phyloP scores from a whole-genome alignment of 2,113 vertebrate genomes.

The Cinclus mexicanus region DNA sequence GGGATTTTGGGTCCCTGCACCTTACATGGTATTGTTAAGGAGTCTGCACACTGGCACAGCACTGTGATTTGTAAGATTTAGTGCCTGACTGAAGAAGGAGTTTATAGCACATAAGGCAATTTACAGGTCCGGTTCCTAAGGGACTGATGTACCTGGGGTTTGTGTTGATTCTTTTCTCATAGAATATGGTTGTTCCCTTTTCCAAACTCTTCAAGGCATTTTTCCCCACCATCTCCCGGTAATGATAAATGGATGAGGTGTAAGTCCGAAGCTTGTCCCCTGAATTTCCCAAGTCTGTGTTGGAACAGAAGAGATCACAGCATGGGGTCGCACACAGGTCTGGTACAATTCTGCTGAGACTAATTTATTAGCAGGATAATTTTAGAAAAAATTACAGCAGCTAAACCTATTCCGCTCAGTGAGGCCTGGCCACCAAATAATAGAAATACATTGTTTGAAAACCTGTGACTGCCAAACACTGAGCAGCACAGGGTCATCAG shows the following conservation, averaged over 20 bases:
- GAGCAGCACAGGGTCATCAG: background rate
- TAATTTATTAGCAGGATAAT: background rate
- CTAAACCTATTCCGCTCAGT: background rate
- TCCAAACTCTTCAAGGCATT: background rate
- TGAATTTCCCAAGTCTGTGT: background rate
- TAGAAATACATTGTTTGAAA: background rate
- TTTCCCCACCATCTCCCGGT: background rate
- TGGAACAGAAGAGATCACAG: background rate
- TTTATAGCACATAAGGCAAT: background rate
- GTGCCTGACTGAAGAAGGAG: background rate
- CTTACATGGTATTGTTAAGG: background rate
- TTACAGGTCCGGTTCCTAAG: background rate
- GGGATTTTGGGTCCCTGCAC: background rate
- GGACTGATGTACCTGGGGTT: background rate
- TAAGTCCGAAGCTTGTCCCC: background rate
- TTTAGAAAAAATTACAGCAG: background rate
- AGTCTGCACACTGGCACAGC: background rate
- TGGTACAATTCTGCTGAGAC: background rate
- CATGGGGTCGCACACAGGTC: background rate
- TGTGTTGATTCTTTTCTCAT: accelerated
- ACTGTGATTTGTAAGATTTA: background rate
- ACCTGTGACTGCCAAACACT: background rate
- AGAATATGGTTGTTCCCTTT: background rate
- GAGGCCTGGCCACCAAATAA: background rate
- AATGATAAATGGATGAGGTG: background rate